Conservation (phyloP, 2,113 vertebrate genomes). For the Tragelaphus scriptus region DNA sequence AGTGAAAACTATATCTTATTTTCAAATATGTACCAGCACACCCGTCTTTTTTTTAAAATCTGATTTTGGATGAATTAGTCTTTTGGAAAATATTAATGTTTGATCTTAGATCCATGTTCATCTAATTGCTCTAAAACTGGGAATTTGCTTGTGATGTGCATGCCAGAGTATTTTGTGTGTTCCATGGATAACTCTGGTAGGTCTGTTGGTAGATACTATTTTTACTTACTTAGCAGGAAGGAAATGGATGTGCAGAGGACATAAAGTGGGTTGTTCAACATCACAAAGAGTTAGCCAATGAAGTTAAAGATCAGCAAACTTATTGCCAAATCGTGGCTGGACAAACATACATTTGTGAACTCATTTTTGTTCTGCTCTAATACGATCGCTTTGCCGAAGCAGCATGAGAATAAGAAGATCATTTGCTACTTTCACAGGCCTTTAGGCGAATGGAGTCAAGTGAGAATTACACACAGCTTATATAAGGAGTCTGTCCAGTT, state of each 20-base stretch:
- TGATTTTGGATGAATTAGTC: background rate
- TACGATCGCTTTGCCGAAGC: background rate
- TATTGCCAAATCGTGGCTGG: background rate
- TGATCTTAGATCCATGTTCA: background rate
- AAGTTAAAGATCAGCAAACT: background rate
- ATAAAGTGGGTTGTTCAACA: background rate
- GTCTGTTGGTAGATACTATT: background rate
- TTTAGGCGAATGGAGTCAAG: background rate
- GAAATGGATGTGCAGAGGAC: background rate
- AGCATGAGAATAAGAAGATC: background rate
- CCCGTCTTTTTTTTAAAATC: slow-evolving; percentile 60
- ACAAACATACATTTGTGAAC: background rate
- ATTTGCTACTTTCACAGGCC: background rate
- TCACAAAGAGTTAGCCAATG: background rate
- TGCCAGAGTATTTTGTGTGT: background rate
- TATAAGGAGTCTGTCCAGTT: background rate
- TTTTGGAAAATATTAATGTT: background rate
- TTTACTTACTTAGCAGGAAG: background rate
- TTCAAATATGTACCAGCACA: slow-evolving; percentile 53
- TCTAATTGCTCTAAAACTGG: slow-evolving; percentile 7
- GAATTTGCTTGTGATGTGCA: background rate
- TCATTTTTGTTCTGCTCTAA: background rate
- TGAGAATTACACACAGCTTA: background rate
- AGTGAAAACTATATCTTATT: slow-evolving; percentile 72
- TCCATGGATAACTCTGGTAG: background rate